Conservation (phyloP, 2,888 invertebrate species). For the Tuberolachnus salignus region DNA sequence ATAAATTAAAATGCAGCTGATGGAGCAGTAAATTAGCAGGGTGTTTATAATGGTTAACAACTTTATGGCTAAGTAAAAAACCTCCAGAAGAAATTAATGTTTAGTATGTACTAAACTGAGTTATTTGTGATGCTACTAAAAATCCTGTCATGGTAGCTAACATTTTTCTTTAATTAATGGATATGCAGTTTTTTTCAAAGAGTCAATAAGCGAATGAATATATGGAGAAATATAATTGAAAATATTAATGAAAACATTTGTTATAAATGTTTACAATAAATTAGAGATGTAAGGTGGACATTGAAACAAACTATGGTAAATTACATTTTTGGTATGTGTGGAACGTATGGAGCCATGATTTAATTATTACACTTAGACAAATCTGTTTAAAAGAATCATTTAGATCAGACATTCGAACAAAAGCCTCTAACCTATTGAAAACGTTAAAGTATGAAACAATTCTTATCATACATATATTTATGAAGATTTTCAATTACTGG, state of each 20-base stretch:
- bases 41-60: conserved; percentile 57
- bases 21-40: conserved; percentile 19
- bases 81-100: conserved; percentile 53
- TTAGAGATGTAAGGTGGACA: conserved; percentile 16
- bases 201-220: conserved; percentile 39
- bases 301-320: conserved; percentile 5
- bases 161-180: conserved; percentile 48
- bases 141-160: conserved; percentile 25
- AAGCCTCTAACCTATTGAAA: conserved; percentile 10
- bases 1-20: not conserved
- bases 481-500: conserved; percentile 7
- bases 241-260: not conserved
- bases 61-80: conserved; percentile 46
- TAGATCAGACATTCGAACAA: conserved; percentile 8
- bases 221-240: too few relatives aligned
- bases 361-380: not conserved
- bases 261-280: not conserved
- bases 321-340: conserved; percentile 21
- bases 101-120: conserved; percentile 59
- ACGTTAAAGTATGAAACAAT: conserved; percentile 11
- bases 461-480: not conserved
- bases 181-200: conserved; percentile 24
- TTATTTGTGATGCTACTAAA: conserved; percentile 56
- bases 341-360: not conserved
- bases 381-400: conserved; percentile 12